phyloP scores from a whole-genome alignment of 92 coral and sea anemone species.

The Galaxea fascicularis region DNA sequence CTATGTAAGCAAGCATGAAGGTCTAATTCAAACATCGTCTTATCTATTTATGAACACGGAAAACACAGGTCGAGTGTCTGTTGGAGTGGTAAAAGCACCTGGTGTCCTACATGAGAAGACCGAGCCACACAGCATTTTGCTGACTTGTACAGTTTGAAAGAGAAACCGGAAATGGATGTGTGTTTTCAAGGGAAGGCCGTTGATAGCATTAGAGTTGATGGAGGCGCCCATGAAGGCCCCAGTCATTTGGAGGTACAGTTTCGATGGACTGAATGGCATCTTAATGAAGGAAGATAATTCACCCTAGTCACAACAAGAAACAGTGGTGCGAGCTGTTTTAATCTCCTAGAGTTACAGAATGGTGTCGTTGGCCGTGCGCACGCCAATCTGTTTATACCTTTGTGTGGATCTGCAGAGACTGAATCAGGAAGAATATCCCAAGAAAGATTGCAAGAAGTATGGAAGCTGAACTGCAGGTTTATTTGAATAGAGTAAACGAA shows the following conservation, averaged over 20 bases:
- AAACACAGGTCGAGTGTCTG: slow-evolving; percentile 50
- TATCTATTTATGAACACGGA: slow-evolving; percentile 50
- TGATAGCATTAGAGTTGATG: slow-evolving; percentile 30
- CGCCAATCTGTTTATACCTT: slow-evolving; percentile 65
- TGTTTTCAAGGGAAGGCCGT: slow-evolving; percentile 23
- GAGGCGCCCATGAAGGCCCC: slow-evolving; percentile 23
- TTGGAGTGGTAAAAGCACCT: slow-evolving; percentile 48
- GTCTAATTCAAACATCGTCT: slow-evolving; percentile 50
- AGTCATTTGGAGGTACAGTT: slow-evolving; percentile 37
- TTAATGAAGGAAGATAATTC: slow-evolving; percentile 17
- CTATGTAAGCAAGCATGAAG: slow-evolving; percentile 50
- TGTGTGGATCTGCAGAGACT: slow-evolving; percentile 35
- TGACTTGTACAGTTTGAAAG: slow-evolving; percentile 40
- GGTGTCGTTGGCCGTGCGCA: slow-evolving; percentile 46
- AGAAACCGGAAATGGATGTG: slow-evolving; percentile 40
- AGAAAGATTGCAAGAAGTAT: slow-evolving; percentile 59
- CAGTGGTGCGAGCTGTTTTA: slow-evolving; percentile 46
- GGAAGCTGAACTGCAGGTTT: slow-evolving; percentile 64
- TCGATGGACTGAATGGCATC: slow-evolving; percentile 52
- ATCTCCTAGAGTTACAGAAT: slow-evolving; percentile 47
- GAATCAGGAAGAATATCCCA: slow-evolving; percentile 57
- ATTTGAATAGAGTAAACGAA: slow-evolving; percentile 56
- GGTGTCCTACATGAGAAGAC: slow-evolving; percentile 53
- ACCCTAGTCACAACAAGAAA: slow-evolving; percentile 49
- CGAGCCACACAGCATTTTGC: slow-evolving; percentile 35